A percentile compares a stretch with the other conserved stretches of the same genome.
phyloP scores from a whole-genome alignment of 1,140 invertebrate genomes.

The Melitaea cinxia region DNA sequence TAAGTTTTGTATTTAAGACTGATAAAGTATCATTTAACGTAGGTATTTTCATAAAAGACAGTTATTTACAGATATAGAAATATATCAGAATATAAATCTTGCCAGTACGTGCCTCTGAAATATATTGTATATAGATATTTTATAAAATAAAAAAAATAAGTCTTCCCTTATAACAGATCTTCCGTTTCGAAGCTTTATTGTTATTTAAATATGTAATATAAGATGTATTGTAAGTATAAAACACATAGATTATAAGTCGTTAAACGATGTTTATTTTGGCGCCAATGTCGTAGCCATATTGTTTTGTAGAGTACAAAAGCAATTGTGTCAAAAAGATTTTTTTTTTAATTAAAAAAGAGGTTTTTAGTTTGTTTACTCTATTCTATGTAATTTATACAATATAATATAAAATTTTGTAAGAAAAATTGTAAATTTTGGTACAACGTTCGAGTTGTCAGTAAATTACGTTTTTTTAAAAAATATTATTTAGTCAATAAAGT shows the following conservation, averaged over 20 bases:
- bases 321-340: background rate
- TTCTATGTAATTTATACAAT: background rate
- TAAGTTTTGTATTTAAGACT: constrained; percentile 13
- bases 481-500: constrained; percentile 8
- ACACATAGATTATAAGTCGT: constrained; percentile 5
- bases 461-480: background rate
- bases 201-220: background rate
- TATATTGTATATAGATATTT: constrained; percentile 6
- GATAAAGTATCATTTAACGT: constrained; percentile 4
- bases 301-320: background rate
- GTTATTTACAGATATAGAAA: constrained; percentile 6
- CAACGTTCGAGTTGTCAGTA: background rate
- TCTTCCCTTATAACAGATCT: constrained; percentile 26
- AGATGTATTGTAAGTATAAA: background rate
- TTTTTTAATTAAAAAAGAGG: background rate
- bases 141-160: background rate
- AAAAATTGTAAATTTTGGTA: background rate
- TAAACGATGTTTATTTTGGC: background rate
- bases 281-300: background rate
- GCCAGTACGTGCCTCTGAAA: constrained; percentile 54
- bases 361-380: background rate
- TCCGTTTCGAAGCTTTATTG: constrained; percentile 24
- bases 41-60: background rate
- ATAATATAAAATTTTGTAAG: background rate
- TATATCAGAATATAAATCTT: constrained; percentile 40